Conservation (phyloP, 2,113 vertebrate genomes). For the Hiodon tergisus region DNA sequence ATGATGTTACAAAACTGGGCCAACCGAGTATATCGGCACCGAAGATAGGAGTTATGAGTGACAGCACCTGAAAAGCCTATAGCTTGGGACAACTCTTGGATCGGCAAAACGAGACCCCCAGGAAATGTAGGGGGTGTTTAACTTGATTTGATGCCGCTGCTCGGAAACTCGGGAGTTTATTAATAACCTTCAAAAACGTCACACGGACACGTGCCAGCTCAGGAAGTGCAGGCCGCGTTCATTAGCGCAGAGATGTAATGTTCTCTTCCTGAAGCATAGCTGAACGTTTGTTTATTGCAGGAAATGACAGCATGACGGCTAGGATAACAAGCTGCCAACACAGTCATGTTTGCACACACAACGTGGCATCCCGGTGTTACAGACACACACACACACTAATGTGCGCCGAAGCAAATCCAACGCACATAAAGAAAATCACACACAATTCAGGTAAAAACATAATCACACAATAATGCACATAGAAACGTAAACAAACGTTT, state of each 20-base stretch:
- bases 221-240: background rate
- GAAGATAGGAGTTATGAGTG: too few relatives aligned
- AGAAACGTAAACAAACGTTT: background rate
- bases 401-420: background rate
- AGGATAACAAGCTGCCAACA: slow-evolving; percentile 3
- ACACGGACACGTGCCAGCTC: background rate
- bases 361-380: background rate
- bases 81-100: background rate
- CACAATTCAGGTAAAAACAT: background rate
- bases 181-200: slow-evolving; percentile 1
- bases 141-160: background rate
- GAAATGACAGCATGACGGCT: background rate
- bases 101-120: background rate
- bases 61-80: too few relatives aligned
- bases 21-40: too few relatives aligned
- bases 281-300: background rate
- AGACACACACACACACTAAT: background rate
- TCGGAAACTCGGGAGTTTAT: background rate
- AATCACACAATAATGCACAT: background rate
- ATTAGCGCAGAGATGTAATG: slow-evolving; percentile 9
- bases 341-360: background rate
- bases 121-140: background rate
- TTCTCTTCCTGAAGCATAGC: background rate
- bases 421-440: background rate
- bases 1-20: too few relatives aligned